phyloP scores from a whole-genome alignment of 1,140 invertebrate species.

The Brachionus paranguensis region DNA sequence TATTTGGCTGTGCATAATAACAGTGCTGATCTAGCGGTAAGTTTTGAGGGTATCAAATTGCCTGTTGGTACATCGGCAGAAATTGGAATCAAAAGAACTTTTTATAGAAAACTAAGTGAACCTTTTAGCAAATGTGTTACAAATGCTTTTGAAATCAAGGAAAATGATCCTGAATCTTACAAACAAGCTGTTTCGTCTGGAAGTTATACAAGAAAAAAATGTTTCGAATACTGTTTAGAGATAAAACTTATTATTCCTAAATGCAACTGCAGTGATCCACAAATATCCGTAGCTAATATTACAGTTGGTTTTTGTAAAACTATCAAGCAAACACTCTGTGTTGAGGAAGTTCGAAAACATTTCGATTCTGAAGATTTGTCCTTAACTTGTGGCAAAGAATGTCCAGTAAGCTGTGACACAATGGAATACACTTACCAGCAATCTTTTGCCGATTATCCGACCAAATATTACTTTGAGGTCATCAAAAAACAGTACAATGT shows the following conservation, averaged over 20 bases:
- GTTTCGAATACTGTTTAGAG: not conserved
- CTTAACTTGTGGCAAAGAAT: not conserved
- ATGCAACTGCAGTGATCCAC: slow-evolving; percentile 26
- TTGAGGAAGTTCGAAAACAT: not conserved
- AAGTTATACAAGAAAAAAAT: not conserved
- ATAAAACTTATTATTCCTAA: not conserved
- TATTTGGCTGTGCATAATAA: slow-evolving; percentile 16
- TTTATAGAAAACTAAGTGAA: not conserved
- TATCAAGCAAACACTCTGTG: not conserved
- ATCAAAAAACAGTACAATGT: not conserved
- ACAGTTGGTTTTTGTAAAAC: not conserved
- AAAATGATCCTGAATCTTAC: not conserved
- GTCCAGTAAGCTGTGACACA: not conserved
- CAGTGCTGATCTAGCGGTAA: not conserved
- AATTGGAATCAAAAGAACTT: not conserved
- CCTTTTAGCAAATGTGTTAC: not conserved
- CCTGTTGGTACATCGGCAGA: not conserved
- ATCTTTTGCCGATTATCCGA: not conserved
- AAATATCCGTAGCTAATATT: not conserved
- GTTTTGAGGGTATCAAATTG: not conserved
- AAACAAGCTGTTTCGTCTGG: not conserved
- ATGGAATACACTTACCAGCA: not conserved
- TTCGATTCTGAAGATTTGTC: not conserved
- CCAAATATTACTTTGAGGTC: not conserved
- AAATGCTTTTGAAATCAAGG: not conserved